These are phyloP conservation scores for Brevimyrus niger DNA, from an alignment of 2,113 vertebrate genomes.

Conservation along the genomic window DNA sequence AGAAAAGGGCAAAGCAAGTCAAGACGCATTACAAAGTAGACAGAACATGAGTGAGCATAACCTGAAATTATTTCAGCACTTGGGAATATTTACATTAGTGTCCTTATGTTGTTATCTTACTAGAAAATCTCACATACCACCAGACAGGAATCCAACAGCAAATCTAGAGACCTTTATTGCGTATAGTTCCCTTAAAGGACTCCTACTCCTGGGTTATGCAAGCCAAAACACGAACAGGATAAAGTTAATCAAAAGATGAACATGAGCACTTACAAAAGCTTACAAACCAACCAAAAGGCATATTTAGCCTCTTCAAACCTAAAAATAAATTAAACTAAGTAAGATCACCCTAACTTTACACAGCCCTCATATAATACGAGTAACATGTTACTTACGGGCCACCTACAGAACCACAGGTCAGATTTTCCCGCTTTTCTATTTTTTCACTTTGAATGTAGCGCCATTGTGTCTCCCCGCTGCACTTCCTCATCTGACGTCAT, in stretches of 20 bases:
- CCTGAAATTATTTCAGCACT: neutral
- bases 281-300: neutral
- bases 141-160: neutral
- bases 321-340: neutral
- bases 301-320: neutral
- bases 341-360: neutral
- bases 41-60: slow-evolving; percentile 23
- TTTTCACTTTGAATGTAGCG: neutral
- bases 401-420: neutral
- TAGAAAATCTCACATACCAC: neutral
- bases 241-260: neutral
- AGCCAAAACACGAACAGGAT: neutral
- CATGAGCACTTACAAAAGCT: neutral
- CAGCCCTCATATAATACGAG: neutral
- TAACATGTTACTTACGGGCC: neutral
- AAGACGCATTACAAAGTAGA: slow-evolving; percentile 42
- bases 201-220: neutral
- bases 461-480: too few species aligned
- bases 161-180: neutral
- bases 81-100: neutral
- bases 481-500: neutral
- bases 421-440: neutral
- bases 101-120: neutral
- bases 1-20: slow-evolving; percentile 51
- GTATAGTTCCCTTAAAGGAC: neutral